A percentile compares a stretch with the other conserved stretches of the same genome.
phyloP scores from a whole-genome alignment of 2,888 invertebrate species.

The Gastracanthus pulcherrimus region DNA sequence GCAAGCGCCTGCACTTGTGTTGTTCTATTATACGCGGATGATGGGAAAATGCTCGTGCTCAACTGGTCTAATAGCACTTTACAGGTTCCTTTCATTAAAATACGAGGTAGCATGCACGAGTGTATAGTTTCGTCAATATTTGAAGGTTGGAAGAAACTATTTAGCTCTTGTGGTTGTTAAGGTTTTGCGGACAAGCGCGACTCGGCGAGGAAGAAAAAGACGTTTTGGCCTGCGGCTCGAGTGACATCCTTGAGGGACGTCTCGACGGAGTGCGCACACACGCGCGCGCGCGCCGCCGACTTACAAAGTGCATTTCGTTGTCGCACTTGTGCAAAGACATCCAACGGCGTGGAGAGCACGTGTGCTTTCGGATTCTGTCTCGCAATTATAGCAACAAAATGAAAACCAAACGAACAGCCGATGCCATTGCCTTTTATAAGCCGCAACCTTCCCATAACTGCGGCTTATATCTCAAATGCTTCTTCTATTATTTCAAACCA shows the following conservation, averaged over 20 bases:
- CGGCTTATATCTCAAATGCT: too few species aligned
- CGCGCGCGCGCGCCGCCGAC: neutral
- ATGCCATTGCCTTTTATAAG: too few species aligned
- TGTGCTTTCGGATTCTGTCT: neutral
- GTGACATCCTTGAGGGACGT: slow-evolving; percentile 11
- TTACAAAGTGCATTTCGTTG: slow-evolving; percentile 29
- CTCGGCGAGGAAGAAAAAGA: neutral
- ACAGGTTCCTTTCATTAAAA: too few species aligned
- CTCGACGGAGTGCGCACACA: neutral
- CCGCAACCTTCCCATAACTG: too few species aligned
- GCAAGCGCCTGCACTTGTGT: too few species aligned
- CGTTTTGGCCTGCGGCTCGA: neutral
- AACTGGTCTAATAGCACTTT: too few species aligned
- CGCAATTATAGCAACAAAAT: neutral
- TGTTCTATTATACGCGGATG: too few species aligned
- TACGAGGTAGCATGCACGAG: too few species aligned
- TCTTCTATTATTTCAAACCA: too few species aligned
- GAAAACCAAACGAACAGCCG: neutral
- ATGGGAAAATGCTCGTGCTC: too few species aligned
- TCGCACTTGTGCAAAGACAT: slow-evolving; percentile 5
- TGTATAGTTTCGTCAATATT: slow-evolving; percentile 33
- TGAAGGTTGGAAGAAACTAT: neutral
- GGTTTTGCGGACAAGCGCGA: neutral
- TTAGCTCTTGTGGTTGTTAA: neutral
- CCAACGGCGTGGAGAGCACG: neutral